Evolutionary conservation across 2,888 invertebrate genomes (phyloP), one percentile per base, ranked within the genome.

Genomic region (Acrobasis repandana): DNA sequence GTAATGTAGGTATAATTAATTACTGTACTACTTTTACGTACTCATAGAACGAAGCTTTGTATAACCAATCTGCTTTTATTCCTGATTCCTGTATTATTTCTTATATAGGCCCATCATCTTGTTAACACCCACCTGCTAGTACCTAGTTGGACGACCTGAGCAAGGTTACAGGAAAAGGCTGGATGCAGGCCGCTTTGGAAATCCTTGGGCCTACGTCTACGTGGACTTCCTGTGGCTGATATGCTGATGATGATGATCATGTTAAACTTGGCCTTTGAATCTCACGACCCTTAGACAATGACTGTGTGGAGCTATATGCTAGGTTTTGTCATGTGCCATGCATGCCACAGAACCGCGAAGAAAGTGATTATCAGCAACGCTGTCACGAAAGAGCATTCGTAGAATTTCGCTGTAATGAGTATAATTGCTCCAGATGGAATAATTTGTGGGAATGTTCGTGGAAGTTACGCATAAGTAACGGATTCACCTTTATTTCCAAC

Each of bases 291-390:
- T 20, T 10, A 11, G 38, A 38, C 10, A 10, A 38, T 14, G 38
- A 38, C 9, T 14, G 14, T 11, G 11, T 11, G 11, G n/a, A 1
- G 0, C 11, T 43, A 43, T 3, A 10, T 4, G 6, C 14, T 43
- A 43, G 14, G 43, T 43, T 43, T 14, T 43, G 43, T 43, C 11
- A 43, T 43, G 11, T 43, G 6, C n/a, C n/a, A n/a, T n/a, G n/a
- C n/a, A 11, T 36, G 11, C 43, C 38, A 50, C 28, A 54, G 10
- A 38, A 36, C 18, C 36, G 18, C 10, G 38, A 54, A 36, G 54
- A 54, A 56, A 57, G 56, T 57, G 47, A 47, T 57, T 57, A 57
- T 15, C 1, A 47, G 16, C 36, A 9, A 33, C 15, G n/a, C 46
- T 0, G 46, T 47, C 47, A 57, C 56, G 56, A 47, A 57, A 47